These are phyloP conservation scores for Syndactyla subalaris DNA, from an alignment of 2,797 vertebrate genomes.

Conservation along the genomic window DNA sequence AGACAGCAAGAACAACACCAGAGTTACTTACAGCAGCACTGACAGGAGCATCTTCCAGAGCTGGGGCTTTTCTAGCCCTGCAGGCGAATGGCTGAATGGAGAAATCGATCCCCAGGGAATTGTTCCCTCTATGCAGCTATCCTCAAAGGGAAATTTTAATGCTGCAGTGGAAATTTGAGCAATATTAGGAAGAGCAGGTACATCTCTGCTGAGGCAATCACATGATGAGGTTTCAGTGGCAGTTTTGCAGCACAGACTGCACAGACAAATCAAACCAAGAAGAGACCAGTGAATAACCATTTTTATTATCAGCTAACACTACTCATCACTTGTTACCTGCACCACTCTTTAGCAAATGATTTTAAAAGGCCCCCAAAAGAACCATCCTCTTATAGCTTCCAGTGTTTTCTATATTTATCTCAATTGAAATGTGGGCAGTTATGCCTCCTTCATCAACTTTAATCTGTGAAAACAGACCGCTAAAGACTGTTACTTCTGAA, in stretches of 20 bases:
- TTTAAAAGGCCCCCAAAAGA: not conserved
- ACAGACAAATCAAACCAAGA: not conserved
- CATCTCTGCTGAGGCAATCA: not conserved
- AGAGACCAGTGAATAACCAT: not conserved
- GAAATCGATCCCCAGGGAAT: not conserved
- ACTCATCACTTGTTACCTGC: not conserved
- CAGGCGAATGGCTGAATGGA: not conserved
- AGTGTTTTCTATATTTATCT: not conserved
- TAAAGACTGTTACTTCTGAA: not conserved
- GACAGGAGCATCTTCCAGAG: not conserved
- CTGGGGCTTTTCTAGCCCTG: not conserved
- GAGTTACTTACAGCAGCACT: not conserved
- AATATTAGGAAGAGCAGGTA: not conserved
- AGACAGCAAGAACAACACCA: not conserved
- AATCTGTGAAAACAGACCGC: not conserved
- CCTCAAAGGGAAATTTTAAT: not conserved
- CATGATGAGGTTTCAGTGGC: not conserved
- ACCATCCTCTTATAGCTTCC: not conserved
- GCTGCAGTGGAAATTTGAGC: not conserved
- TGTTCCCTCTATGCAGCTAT: not conserved
- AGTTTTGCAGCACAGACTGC: not conserved
- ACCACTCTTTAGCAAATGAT: not conserved
- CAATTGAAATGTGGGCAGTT: not conserved
- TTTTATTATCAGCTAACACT: not conserved
- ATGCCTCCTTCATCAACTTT: not conserved